Evolutionary conservation across 2,797 vertebrate species (phyloP), one percentile per base, ranked within the genome.

Genomic region (Leptoclinus maculatus): DNA sequence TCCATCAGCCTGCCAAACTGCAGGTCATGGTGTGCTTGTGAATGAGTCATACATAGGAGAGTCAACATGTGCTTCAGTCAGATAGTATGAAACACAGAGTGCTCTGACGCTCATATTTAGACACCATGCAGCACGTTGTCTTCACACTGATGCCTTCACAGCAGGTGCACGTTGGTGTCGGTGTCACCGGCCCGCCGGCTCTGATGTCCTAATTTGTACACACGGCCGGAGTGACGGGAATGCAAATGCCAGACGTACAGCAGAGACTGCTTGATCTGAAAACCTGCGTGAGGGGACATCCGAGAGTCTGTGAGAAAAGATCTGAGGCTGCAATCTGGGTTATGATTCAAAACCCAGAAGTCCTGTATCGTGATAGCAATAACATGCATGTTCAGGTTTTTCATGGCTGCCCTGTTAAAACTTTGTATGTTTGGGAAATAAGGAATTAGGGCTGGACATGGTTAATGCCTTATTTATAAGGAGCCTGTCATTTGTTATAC

Each of bases 91-190:
- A 78, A 66, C 72, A 72, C 53, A 32, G 13, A 65, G 19, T 6
- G 9, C 45, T 39, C 54, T 60, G 45, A 66, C 1, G 69, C 29
- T 62, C 57, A 34, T 8, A 47, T 47, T 41, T 17, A 63, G 32
- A 2, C 32, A 34, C 32, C 32, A 34, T 34, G 17, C n/a, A 29
- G 59, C 53, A 41, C 64, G 54, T 70, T 76, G 66, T 70, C 69
- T 66, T 34, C 70, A 70, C 2, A 11, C 1, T 16, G 78, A 78
- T 0, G 54, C 69, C 75, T 43, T 21, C 56, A 36, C 69, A 89
- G 79, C 91, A 92, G 91, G 86, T 90, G 88, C 66, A 51, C 4
- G 41, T 32, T 36, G 54, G 76, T 79, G 12, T 83, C 83, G 51
- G 56, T 79, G 72, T 76, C 59, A 43, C 68, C 38, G 16, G 56